Evolutionary conservation across 2,113 vertebrate species (phyloP), one percentile per base, ranked within the genome.

Genomic region (Eulemur macaco): DNA sequence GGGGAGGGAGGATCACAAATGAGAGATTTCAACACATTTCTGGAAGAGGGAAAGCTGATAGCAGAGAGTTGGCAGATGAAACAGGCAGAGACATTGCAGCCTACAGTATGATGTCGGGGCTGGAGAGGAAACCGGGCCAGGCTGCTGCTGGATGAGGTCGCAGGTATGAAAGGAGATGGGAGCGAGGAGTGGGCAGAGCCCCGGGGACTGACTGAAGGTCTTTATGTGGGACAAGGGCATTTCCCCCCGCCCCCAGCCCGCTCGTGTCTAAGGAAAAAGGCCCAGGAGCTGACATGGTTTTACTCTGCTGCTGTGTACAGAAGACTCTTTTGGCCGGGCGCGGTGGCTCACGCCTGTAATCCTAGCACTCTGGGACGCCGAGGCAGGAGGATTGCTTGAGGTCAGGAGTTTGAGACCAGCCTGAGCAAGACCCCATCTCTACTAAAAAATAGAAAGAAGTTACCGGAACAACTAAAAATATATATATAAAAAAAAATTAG

Each of bases 71-170:
- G 86, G 47, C 42, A n/a, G 39, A 34, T 8, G 64, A 73, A 45
- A 45, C 8, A 56, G 42, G 31, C 14, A 31, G 84, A 50, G 52
- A 45, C n/a, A 18, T 25, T 47, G 47, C 34, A 23, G 14, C 50
- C 66, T 17, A 11, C 3, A 3, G 0, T 52, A 2, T 10, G 34
- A 9, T 12, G 37, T 63, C 2, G 8, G 80, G 15, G 39, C 64
- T 54, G 29, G 45, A 42, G 91, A 37, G 60, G 88, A 80, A 42
- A 34, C 0, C 0, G 42, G 52, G 69, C 34, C 54, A 7, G 66
- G 1, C 69, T 27, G 39, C 34, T 17, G 29, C 63, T 34, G 23
- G 64, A 34, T 0, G 29, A 69, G 74, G 42, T 50, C 73, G 34
- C 58, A 20, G 25, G 47, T 31, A 21, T 66, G 34, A 39, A 31